A percentile compares a stretch with the other conserved stretches of the same genome.
These are phyloP conservation scores for Ferrisia virgata DNA, from an alignment of 2,888 invertebrate genomes.

Conservation along the genomic window DNA sequence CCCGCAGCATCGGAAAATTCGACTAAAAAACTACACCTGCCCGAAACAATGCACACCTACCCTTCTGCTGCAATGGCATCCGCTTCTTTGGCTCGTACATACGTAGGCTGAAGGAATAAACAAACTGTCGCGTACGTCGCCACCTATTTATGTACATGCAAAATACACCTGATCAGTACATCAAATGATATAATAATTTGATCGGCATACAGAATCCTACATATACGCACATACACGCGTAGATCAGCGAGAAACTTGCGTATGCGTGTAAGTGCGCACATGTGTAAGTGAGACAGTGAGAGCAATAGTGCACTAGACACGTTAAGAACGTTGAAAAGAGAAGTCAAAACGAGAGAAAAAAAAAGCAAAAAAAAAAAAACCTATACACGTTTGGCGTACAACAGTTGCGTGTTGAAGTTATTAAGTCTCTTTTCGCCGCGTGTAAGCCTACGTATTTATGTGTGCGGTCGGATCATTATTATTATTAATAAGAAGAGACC, in stretches of 20 bases:
- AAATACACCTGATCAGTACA: constrained; percentile 26
- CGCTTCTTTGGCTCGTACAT: not conserved
- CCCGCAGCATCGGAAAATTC: not conserved
- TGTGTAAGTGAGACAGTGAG: not conserved
- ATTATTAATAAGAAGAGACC: constrained; percentile 44
- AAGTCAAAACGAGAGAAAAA: not conserved
- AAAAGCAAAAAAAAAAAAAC: not conserved
- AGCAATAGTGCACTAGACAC: not conserved
- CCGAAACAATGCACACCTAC: not conserved
- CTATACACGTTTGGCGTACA: not conserved
- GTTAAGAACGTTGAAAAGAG: not conserved
- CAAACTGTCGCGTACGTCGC: constrained; percentile 25
- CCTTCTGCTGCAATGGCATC: not conserved
- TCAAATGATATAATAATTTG: constrained; percentile 11
- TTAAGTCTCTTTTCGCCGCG: constrained; percentile 4
- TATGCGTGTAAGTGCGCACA: not conserved
- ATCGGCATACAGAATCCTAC: not conserved
- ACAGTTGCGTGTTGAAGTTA: constrained; percentile 44
- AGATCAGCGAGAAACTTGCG: not conserved
- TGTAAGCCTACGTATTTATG: constrained; percentile 33
- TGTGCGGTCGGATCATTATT: constrained; percentile 45
- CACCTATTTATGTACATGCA: constrained; percentile 5
- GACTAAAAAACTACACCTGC: not conserved
- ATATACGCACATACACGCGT: not conserved
- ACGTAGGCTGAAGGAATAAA: not conserved